Conservation (phyloP, 35 echinoderm and acorn worm species). For the Diadema setosum region DNA sequence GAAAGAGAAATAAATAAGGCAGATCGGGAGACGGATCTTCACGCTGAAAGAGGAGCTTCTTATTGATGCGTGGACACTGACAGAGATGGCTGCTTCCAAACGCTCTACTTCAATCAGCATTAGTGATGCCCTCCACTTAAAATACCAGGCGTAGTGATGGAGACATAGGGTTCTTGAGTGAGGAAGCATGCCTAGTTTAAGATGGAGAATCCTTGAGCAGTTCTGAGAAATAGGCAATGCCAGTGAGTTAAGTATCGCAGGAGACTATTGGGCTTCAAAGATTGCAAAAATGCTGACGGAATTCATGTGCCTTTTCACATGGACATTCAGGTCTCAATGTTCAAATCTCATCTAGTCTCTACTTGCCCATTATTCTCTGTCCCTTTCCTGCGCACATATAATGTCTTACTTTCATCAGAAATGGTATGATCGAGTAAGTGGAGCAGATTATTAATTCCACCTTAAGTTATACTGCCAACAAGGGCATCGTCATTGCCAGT, state of each 20-base stretch:
- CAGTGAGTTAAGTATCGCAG: not conserved
- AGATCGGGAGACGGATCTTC: not conserved
- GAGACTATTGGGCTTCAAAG: not conserved
- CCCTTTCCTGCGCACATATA: too few species aligned
- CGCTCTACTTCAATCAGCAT: not conserved
- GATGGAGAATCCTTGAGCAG: not conserved
- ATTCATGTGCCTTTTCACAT: not conserved
- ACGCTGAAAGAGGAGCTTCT: not conserved
- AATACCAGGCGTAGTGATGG: not conserved
- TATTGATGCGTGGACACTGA: not conserved
- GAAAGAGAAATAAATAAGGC: constrained; percentile 16
- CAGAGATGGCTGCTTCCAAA: not conserved
- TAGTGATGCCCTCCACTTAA: constrained; percentile 13
- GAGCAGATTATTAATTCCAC: too few species aligned
- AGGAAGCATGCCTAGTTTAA: not conserved
- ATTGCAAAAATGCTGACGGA: not conserved
- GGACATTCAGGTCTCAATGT: too few species aligned
- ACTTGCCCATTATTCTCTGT: too few species aligned
- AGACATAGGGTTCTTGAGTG: not conserved
- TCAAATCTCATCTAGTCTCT: too few species aligned
- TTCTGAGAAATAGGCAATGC: not conserved
- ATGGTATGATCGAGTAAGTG: too few species aligned
- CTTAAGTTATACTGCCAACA: too few species aligned
- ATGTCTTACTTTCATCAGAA: too few species aligned
- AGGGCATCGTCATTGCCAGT: too few species aligned